Conservation (phyloP, 2,113 vertebrate genomes). For the Bubo blakistoni region DNA sequence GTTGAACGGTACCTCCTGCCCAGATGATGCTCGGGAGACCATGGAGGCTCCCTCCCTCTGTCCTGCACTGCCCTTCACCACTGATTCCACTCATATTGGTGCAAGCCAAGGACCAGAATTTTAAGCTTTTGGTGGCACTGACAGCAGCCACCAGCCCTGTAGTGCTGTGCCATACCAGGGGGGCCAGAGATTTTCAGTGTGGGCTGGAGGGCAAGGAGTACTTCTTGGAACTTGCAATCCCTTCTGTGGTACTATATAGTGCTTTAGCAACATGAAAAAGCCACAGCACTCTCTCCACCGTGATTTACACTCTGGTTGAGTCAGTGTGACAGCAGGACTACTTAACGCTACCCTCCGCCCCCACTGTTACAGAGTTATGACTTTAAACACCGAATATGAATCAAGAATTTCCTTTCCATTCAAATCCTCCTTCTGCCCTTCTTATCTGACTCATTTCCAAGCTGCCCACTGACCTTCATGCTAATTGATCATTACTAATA, state of each 20-base stretch:
- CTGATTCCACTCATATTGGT: not conserved
- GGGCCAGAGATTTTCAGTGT: not conserved
- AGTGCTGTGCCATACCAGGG: not conserved
- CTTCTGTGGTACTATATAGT: not conserved
- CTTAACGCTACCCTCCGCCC: conserved; percentile 51
- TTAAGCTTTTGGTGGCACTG: not conserved
- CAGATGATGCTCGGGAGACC: not conserved
- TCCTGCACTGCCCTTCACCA: not conserved
- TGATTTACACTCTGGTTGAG: conserved; percentile 50
- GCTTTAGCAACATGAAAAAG: not conserved
- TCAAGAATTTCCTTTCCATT: conserved; percentile 54
- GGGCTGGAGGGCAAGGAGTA: not conserved
- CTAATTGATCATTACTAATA: conserved; percentile 64
- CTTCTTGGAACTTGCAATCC: not conserved
- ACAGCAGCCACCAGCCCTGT: not conserved
- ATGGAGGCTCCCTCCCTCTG: rapidly evolving
- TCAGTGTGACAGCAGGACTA: conserved; percentile 54
- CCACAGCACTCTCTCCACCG: not conserved
- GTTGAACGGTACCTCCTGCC: not conserved
- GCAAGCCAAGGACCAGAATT: not conserved
- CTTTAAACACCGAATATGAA: conserved; percentile 42
- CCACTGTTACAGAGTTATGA: conserved; percentile 50
- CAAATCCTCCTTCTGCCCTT: conserved; percentile 48
- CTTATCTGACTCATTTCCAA: conserved; percentile 58
- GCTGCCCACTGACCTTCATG: conserved; percentile 49